Conservation (phyloP, 2,797 vertebrate genomes). For the Eidolon dupreanum region DNA sequence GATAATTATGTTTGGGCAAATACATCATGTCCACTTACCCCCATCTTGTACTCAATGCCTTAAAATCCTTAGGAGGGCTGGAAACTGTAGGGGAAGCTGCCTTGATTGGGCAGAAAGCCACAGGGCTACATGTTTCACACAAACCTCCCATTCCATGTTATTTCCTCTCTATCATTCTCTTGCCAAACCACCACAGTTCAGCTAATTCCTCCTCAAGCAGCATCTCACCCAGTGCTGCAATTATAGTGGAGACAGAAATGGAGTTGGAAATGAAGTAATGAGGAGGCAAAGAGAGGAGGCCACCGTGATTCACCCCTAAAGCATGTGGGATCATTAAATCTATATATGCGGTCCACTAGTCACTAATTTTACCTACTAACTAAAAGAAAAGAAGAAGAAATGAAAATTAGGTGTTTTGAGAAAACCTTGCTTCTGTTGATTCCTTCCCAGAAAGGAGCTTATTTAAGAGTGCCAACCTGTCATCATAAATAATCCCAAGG, state of each 20-base stretch:
- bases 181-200: constrained; percentile 79
- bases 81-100: background rate
- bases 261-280: constrained; percentile 66
- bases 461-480: constrained; percentile 8
- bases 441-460: constrained; percentile 47
- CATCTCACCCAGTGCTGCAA: constrained; percentile 62
- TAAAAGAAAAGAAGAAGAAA: constrained; percentile 21
- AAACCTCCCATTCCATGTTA: constrained; percentile 62
- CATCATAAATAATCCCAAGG: constrained; percentile 56
- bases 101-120: constrained; percentile 28
- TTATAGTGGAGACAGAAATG: constrained; percentile 66
- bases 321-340: constrained; percentile 59
- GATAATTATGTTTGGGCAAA: background rate
- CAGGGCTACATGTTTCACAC: constrained; percentile 28
- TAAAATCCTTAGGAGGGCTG: background rate
- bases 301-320: constrained; percentile 64
- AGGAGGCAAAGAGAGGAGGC: constrained; percentile 38
- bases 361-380: constrained; percentile 54
- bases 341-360: constrained; percentile 23
- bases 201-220: constrained; percentile 62
- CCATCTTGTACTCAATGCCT: background rate
- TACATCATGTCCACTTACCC: background rate
- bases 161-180: constrained; percentile 44
- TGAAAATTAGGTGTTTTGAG: constrained; percentile 61
- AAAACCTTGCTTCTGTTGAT: constrained; percentile 16